Conservation (phyloP, 2,113 vertebrate species). For the Pyrgilauda ruficollis region DNA sequence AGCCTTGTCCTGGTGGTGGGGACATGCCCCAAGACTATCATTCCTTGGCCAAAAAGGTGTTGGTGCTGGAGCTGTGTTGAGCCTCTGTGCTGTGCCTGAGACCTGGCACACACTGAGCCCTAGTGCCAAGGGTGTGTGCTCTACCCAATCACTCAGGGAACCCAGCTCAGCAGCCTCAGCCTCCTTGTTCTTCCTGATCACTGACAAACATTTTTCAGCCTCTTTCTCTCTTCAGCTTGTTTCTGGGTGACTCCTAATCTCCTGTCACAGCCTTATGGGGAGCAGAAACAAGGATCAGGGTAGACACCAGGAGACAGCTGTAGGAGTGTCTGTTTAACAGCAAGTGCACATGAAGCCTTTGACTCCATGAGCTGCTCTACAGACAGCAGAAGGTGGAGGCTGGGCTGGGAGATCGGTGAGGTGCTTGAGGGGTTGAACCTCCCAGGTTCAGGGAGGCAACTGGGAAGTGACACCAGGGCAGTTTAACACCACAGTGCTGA, state of each 20-base stretch:
- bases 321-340: background rate
- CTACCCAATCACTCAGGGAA: background rate
- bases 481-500: background rate
- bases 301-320: background rate
- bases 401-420: background rate
- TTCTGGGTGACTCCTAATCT: background rate
- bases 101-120: background rate
- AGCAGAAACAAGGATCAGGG: background rate
- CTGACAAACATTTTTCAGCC: background rate
- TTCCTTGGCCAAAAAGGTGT: background rate
- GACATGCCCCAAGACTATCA: background rate
- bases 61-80: background rate
- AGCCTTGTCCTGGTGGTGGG: background rate
- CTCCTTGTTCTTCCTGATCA: background rate
- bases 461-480: background rate
- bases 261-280: background rate
- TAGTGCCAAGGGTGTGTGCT: rapidly evolving
- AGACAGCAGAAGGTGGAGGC: background rate
- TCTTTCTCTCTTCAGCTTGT: background rate
- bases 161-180: background rate
- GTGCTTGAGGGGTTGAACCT: background rate
- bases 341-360: rapidly evolving
- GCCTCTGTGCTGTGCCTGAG: background rate
- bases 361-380: background rate
- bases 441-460: background rate